Percentiles rank a stretch among this genome's conserved stretches.
Evolutionary conservation across 2,888 invertebrate species (phyloP).

Genomic region (Adineta ricciae): DNA sequence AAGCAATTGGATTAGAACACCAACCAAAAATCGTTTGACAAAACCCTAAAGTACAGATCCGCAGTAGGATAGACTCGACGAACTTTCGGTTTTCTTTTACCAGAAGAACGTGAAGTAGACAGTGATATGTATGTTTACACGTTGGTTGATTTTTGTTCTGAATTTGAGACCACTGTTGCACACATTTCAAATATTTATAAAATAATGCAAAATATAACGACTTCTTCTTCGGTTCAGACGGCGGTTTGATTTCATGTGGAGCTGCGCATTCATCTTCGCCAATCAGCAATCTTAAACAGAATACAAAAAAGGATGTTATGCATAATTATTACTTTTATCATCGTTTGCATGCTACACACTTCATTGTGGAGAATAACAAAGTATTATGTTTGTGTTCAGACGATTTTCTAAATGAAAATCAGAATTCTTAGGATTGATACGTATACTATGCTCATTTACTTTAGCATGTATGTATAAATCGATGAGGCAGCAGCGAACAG

Average conservation of each 20-base stretch:
- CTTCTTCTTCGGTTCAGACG: not conserved
- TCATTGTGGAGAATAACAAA: not conserved
- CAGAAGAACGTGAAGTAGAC: constrained; percentile 19
- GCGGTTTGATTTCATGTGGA: not conserved
- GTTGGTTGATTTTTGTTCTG: not conserved
- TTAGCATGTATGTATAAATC: constrained; percentile 23
- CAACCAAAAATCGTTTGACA: constrained; percentile 42
- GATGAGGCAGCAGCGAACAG: constrained; percentile 26
- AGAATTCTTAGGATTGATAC: not conserved
- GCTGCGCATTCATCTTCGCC: not conserved
- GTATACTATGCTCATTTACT: constrained; percentile 13
- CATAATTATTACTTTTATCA: not conserved
- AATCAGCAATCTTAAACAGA: not conserved
- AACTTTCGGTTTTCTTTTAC: not conserved
- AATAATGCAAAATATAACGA: not conserved
- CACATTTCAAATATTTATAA: not conserved
- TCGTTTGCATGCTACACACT: not conserved
- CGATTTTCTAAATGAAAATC: not conserved
- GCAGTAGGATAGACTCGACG: no score
- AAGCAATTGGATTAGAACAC: constrained; percentile 41
- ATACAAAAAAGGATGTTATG: not conserved
- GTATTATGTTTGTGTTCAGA: not conserved
- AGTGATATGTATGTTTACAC: constrained; percentile 28
- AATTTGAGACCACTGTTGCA: not conserved
- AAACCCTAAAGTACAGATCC: constrained; percentile 38